Percentiles rank a stretch among this genome's conserved stretches.
Evolutionary conservation across 2,888 invertebrate species (phyloP).

Genomic region (Tipula lateralis): DNA sequence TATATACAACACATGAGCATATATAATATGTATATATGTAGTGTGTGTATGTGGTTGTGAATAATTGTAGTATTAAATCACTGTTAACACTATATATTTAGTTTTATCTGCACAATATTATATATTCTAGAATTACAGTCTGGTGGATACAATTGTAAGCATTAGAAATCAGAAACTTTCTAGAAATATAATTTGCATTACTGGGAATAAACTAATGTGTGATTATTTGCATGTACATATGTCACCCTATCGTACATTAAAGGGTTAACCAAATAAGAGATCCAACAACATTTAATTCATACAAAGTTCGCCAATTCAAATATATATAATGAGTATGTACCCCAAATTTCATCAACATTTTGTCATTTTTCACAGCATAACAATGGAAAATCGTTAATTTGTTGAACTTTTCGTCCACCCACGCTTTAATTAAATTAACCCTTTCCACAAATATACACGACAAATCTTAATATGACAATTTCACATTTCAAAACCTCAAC

Average conservation of each 20-base stretch:
- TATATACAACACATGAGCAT: not conserved
- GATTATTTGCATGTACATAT: not conserved
- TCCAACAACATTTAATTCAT: not conserved
- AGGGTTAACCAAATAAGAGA: not conserved
- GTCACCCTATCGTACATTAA: not conserved
- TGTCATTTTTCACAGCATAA: not conserved
- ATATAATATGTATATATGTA: not conserved
- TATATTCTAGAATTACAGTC: not conserved
- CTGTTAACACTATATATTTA: not conserved
- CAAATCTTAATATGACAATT: not conserved
- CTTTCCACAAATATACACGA: not conserved
- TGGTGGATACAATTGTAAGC: not conserved
- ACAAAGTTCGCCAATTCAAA: not conserved
- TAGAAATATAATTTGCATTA: not conserved
- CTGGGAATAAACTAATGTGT: not conserved
- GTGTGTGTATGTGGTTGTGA: not conserved
- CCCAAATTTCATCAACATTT: not conserved
- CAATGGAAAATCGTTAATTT: not conserved
- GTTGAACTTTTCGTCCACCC: not conserved
- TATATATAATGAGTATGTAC: not conserved
- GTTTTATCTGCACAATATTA: not conserved
- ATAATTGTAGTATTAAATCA: not conserved
- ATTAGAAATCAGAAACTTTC: not conserved
- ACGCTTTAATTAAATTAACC: not conserved
- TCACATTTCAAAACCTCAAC: not conserved